Evolutionary conservation across 2,888 invertebrate species (phyloP).

Genomic region (Polylopha cassiicola): DNA sequence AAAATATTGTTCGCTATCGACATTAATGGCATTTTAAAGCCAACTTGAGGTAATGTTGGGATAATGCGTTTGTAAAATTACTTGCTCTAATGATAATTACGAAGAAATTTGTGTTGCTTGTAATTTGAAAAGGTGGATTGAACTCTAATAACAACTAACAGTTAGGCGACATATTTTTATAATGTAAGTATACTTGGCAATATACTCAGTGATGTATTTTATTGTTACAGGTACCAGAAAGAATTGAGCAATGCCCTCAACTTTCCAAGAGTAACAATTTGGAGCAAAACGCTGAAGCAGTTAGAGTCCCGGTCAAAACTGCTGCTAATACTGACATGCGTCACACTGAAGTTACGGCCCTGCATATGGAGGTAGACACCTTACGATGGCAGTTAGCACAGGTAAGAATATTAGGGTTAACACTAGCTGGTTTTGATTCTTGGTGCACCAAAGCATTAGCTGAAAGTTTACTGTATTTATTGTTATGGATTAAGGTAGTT

Average conservation of each 20-base stretch:
- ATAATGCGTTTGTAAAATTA: conserved; percentile 21
- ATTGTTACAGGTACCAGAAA: conserved; percentile 54
- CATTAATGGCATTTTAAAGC: no score
- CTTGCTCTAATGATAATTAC: conserved; percentile 34
- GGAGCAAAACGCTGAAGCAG: conserved; percentile 47
- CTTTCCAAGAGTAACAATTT: conserved; percentile 48
- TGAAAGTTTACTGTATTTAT: no score
- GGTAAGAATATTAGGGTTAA: conserved; percentile 72
- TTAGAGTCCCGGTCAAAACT: conserved; percentile 44
- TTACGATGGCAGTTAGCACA: conserved; percentile 85
- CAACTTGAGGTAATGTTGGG: no score
- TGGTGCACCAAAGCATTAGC: no score
- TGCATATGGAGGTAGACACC: conserved; percentile 82
- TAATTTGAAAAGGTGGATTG: conserved; percentile 36
- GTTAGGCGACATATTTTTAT: conserved; percentile 24
- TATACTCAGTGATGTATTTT: neutral
- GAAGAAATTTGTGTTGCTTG: conserved; percentile 40
- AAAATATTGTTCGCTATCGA: no score
- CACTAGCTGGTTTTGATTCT: no score
- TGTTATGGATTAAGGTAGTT: no score
- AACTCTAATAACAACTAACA: conserved; percentile 38
- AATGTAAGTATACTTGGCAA: no score
- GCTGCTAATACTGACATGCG: conserved; percentile 39
- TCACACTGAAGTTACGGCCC: conserved; percentile 63
- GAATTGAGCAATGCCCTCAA: conserved; percentile 56